phyloP scores from a whole-genome alignment of 2,113 vertebrate genomes.

The Phyllostomus discolor region DNA sequence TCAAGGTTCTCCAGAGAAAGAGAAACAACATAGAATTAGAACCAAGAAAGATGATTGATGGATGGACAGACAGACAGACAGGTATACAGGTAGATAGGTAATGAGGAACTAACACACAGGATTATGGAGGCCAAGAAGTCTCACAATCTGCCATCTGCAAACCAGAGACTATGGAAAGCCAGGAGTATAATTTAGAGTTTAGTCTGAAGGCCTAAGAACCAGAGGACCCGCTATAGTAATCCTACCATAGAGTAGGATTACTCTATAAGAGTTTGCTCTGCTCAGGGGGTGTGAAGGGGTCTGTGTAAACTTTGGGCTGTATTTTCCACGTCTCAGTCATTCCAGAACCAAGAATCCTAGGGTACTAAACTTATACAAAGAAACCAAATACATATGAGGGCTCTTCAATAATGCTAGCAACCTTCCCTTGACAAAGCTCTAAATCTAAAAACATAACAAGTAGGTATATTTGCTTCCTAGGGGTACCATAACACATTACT shows the following conservation, averaged over 20 bases:
- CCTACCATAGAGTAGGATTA: neutral
- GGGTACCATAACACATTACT: neutral
- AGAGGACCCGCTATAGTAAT: neutral
- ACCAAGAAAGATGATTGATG: neutral
- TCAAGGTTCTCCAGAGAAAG: neutral
- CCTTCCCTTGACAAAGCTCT: neutral
- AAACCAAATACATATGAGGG: neutral
- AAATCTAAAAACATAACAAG: neutral
- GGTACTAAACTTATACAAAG: neutral
- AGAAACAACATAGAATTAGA: neutral
- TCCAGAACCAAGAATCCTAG: neutral
- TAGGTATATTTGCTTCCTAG: neutral
- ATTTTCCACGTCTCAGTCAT: neutral
- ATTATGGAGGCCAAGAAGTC: neutral
- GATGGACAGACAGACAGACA: neutral
- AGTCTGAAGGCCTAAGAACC: neutral
- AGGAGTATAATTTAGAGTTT: neutral
- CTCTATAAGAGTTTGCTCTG: neutral
- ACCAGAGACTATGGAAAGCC: neutral
- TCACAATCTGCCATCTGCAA: neutral
- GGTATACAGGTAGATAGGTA: neutral
- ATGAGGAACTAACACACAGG: neutral
- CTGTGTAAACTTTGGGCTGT: neutral
- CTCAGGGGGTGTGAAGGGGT: neutral
- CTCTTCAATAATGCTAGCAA: neutral